Evolutionary conservation across 2,888 invertebrate genomes (phyloP).

Genomic region (Meganola albula): DNA sequence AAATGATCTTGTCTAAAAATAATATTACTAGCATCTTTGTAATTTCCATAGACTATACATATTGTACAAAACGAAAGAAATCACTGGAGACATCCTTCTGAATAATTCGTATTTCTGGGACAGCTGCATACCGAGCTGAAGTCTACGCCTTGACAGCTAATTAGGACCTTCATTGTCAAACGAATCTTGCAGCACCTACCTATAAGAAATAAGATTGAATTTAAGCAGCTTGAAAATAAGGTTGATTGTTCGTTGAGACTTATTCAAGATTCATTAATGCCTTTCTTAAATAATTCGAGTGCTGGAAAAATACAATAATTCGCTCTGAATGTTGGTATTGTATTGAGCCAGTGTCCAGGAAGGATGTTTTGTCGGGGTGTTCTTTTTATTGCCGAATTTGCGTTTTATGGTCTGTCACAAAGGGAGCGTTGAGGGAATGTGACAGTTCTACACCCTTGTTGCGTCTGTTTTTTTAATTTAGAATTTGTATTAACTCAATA

Average conservation of each 20-base stretch:
- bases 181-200: slow-evolving; percentile 54
- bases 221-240: slow-evolving; percentile 34
- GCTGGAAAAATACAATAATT: slow-evolving; percentile 76
- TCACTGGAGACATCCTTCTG: slow-evolving; percentile 68
- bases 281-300: slow-evolving; percentile 72
- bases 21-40: no score
- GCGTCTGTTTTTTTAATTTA: slow-evolving; percentile 40
- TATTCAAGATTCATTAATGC: slow-evolving; percentile 59
- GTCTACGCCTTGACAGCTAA: slow-evolving; percentile 73
- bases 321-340: slow-evolving; percentile 67
- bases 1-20: no score
- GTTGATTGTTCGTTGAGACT: slow-evolving; percentile 37
- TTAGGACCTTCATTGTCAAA: slow-evolving; percentile 74
- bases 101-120: slow-evolving; percentile 72
- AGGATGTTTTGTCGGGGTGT: slow-evolving; percentile 70
- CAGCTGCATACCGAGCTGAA: slow-evolving; percentile 52
- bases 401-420: slow-evolving; percentile 71
- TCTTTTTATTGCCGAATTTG: slow-evolving; percentile 76
- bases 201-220: slow-evolving; percentile 34
- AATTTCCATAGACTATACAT: slow-evolving; percentile 41
- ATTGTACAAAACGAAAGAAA: slow-evolving; percentile 67
- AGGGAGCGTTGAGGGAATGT: slow-evolving; percentile 61
- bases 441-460: slow-evolving; percentile 57
- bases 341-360: slow-evolving; percentile 76
- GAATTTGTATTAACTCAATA: slow-evolving; percentile 33